phyloP scores from a whole-genome alignment of 2,113 vertebrate genomes.

The Probosciger aterrimus region DNA sequence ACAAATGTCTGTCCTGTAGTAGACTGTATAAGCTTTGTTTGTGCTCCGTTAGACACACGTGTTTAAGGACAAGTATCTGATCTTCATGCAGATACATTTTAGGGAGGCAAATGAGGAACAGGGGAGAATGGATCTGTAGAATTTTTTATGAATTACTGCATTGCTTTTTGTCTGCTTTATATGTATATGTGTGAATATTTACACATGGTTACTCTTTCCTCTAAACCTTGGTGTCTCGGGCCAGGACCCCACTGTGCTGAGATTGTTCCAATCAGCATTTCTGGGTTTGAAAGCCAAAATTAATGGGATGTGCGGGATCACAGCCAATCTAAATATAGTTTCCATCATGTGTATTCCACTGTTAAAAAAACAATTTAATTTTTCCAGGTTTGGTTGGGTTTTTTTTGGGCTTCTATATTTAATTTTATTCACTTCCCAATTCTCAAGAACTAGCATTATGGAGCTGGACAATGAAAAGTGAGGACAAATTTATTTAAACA shows the following conservation, averaged over 20 bases:
- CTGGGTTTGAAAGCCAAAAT: background rate
- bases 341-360: slow-evolving; percentile 7
- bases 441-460: background rate
- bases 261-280: background rate
- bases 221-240: background rate
- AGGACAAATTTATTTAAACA: background rate
- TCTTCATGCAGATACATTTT: background rate
- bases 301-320: background rate
- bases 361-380: background rate
- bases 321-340: slow-evolving; percentile 34
- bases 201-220: background rate
- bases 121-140: background rate
- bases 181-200: background rate
- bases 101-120: background rate
- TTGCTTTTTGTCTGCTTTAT: background rate
- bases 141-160: background rate
- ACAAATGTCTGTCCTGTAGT: background rate
- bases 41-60: background rate
- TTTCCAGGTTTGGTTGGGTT: background rate
- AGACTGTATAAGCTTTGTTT: background rate
- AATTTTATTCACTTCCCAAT: background rate
- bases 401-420: background rate
- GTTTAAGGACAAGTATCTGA: background rate
- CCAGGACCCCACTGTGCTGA: slow-evolving; percentile 35
- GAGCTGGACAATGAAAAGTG: background rate